Base-by-base conservation (phyloP, 2,113 vertebrate genomes). In the Mustela nigripes region DNA sequence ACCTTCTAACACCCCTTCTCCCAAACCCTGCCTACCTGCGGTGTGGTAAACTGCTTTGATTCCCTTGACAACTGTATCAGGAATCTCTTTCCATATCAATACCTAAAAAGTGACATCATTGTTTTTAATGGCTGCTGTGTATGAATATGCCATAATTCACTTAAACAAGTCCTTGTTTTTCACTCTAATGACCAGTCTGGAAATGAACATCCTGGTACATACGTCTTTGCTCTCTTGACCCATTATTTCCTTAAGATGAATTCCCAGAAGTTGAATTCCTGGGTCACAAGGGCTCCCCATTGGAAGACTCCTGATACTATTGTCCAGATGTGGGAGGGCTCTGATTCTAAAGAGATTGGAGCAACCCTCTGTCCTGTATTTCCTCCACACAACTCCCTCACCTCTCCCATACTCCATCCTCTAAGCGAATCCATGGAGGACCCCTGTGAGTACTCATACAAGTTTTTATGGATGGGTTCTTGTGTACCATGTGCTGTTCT, bases 161-260 rank as follows among this genome's bases (percentile, higher is more conserved):
- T 74, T 93, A 97, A 93, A 36, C 60, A 73, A 94, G n/a, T 28
- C 80, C 28, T 53, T 45, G 18, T 60, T 97, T 80, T 97, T 79
- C 74, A 62, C 93, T 89, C 19, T 91, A 95, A 91, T 81, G 85
- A 88, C 65, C 45, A 82, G 53, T 12, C 67, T 95, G 84, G 71
- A 93, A 93, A 48, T 39, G 85, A 94, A 91, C 78, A 97, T 97
- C 96, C 96, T 62, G 71, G 86, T 94, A 82, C 63, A 45, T 67
- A 96, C 16, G 74, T 96, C 86, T 97, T 95, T 96, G 92, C 73
- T 96, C 89, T 79, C 82, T 94, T 95, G 96, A 96, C 96, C 98
- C 92, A 89, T 76, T 96, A 97, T 95, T 98, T 97, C 94, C 96
- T 95, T 95, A 96, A 56, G 62, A 98, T 97, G 96, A 98, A 97